phyloP scores from a whole-genome alignment of 23 tunicate genomes.

The Oikopleura vanhoeffeni region DNA sequence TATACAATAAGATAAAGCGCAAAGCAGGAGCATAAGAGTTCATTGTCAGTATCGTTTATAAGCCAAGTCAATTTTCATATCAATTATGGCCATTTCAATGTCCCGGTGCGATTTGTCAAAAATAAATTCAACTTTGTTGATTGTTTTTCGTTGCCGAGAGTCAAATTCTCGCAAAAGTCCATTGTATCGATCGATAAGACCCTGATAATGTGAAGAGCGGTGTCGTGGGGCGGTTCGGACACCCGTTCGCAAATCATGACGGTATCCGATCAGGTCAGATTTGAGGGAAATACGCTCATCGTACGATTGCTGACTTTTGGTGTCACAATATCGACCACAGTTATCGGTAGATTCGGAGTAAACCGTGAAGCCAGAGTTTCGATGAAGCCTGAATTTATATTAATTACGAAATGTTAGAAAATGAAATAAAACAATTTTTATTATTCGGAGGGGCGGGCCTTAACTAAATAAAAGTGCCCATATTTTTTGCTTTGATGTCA shows the following conservation, averaged over 20 bases:
- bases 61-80: constrained; percentile 13
- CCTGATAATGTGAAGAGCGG: neutral
- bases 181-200: neutral
- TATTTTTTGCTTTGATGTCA: too few relatives aligned
- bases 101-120: constrained; percentile 4
- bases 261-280: neutral
- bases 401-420: neutral
- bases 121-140: neutral
- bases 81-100: neutral
- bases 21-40: too few relatives aligned
- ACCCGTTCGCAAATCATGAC: neutral
- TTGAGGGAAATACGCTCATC: neutral
- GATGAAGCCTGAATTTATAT: neutral
- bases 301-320: neutral
- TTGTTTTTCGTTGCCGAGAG: neutral
- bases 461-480: neutral
- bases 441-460: neutral
- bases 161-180: neutral
- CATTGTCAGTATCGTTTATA: neutral
- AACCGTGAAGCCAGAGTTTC: neutral
- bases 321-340: neutral
- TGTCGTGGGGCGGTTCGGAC: neutral
- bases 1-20: too few relatives aligned
- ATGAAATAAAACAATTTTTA: neutral
- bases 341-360: neutral